Conservation (phyloP, 2,797 vertebrate genomes). For the Cichlasoma orientale region DNA sequence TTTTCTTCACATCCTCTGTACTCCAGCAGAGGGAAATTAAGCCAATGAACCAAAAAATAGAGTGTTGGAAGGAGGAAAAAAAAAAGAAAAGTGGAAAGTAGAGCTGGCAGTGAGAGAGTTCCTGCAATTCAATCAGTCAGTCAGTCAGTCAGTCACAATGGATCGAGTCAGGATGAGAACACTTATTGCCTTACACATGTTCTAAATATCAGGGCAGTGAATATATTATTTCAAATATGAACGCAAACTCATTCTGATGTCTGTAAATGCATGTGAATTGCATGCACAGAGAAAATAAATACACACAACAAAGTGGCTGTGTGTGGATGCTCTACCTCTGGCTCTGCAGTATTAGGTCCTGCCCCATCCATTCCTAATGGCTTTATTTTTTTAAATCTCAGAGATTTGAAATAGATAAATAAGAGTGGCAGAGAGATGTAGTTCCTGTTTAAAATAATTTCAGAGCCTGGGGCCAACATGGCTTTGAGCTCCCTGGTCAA, state of each 20-base stretch:
- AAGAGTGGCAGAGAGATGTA: constrained; percentile 19
- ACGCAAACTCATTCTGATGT: constrained; percentile 21
- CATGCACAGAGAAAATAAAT: constrained; percentile 12
- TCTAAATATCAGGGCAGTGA: constrained; percentile 27
- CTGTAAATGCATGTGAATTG: constrained; percentile 39
- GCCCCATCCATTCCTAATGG: background rate
- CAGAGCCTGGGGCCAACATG: constrained; percentile 35
- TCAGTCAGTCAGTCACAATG: constrained; percentile 23
- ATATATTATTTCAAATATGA: constrained; percentile 26
- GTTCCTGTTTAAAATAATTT: constrained; percentile 52
- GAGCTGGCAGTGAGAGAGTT: constrained; percentile 17
- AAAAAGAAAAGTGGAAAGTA: constrained; percentile 10
- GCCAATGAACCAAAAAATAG: constrained; percentile 48
- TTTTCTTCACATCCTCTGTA: constrained; percentile 26
- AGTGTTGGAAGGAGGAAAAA: background rate
- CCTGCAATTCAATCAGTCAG: constrained; percentile 9
- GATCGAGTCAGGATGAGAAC: constrained; percentile 17
- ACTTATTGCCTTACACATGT: constrained; percentile 23
- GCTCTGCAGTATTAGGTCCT: constrained; percentile 16
- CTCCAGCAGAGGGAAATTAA: constrained; percentile 45
- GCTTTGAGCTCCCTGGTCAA: constrained; percentile 50
- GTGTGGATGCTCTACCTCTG: constrained; percentile 15
- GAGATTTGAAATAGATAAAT: constrained; percentile 27
- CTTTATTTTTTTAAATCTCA: constrained; percentile 2
- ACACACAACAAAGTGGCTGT: constrained; percentile 9